Percentiles rank a stretch among this genome's conserved stretches.
phyloP scores from a whole-genome alignment of 2,113 vertebrate genomes.

The Fregetta grallaria region DNA sequence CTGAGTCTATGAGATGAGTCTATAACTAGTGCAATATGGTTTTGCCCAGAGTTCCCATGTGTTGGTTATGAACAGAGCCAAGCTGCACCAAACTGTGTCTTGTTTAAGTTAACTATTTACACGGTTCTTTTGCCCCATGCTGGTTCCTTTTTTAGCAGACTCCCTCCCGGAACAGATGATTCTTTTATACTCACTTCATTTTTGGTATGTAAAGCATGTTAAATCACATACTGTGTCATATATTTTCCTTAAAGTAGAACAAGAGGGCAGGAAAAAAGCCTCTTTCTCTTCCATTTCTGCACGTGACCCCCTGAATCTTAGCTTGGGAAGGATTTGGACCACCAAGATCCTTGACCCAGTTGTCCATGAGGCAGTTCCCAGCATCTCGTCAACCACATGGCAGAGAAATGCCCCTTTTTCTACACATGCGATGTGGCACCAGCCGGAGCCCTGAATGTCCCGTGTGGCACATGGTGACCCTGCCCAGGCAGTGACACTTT shows the following conservation, averaged over 20 bases:
- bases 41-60: slow-evolving; percentile 12
- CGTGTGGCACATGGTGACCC: neutral
- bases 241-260: neutral
- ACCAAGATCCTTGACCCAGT: neutral
- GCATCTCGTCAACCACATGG: neutral
- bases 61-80: neutral
- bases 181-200: neutral
- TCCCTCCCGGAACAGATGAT: neutral
- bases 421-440: fast-evolving
- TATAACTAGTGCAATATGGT: slow-evolving; percentile 12
- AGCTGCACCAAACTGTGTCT: neutral
- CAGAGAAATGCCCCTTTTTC: neutral
- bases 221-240: neutral
- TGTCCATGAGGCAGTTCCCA: neutral
- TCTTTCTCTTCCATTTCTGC: neutral
- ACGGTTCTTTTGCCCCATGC: neutral
- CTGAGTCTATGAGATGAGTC: neutral
- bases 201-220: neutral
- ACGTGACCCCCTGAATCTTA: neutral
- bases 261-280: neutral
- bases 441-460: neutral
- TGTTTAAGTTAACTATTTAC: slow-evolving; percentile 10
- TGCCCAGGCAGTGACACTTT: neutral
- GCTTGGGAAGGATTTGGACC: neutral
- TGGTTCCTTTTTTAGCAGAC: neutral